Conservation (phyloP, 2,113 vertebrate genomes). For the Actenoides lindsayi region DNA sequence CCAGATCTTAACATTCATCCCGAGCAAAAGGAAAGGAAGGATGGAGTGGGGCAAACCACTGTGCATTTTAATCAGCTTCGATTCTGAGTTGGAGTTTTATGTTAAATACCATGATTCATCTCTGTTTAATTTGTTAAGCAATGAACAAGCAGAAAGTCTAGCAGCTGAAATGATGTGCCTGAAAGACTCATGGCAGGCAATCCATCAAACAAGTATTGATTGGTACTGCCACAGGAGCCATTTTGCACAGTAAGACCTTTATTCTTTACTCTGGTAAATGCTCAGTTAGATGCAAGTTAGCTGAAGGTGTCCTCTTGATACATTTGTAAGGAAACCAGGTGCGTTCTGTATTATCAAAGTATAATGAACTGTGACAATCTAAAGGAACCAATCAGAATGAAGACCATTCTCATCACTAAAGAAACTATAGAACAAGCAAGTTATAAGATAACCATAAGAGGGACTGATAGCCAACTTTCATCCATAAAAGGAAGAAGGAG, state of each 20-base stretch:
- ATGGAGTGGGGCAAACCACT: not conserved
- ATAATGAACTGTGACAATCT: too few species aligned
- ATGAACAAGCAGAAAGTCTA: constrained; percentile 76
- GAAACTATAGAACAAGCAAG: too few species aligned
- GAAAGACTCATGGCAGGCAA: constrained; percentile 68
- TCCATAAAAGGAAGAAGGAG: too few species aligned
- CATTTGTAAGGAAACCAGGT: too few species aligned
- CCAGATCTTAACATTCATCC: not conserved
- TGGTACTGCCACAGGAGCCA: constrained; percentile 35
- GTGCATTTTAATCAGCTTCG: constrained; percentile 60
- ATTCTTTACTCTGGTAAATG: constrained; percentile 56
- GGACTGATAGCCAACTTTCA: too few species aligned
- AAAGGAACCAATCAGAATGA: too few species aligned
- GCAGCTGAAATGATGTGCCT: constrained; percentile 66
- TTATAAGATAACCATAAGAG: too few species aligned
- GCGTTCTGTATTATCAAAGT: too few species aligned
- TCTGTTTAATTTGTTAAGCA: constrained; percentile 72
- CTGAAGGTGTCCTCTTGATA: constrained; percentile 19
- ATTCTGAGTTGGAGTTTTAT: constrained; percentile 51
- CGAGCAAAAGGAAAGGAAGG: not conserved
- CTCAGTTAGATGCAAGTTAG: constrained; percentile 48
- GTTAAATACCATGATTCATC: constrained; percentile 70
- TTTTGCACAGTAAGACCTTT: constrained; percentile 65
- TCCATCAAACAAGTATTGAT: constrained; percentile 72
- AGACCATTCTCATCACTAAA: too few species aligned